Evolutionary conservation across 1,140 invertebrate genomes (phyloP), one percentile per base, ranked within the genome.

Genomic region (Philopotamus ludificatus): DNA sequence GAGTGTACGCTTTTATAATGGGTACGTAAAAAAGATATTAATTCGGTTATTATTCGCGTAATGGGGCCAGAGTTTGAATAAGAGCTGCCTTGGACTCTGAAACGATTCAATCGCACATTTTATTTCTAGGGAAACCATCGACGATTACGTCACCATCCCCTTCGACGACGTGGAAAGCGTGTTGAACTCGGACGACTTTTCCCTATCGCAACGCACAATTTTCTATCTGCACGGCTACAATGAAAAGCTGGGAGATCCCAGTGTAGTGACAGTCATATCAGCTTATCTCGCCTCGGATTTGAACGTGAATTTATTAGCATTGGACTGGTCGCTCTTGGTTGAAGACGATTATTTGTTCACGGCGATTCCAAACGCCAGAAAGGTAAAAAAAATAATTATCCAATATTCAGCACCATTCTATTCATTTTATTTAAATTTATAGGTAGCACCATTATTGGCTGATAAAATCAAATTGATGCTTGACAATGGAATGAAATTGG

Each of bases 1-100:
- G 18, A 42, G 26, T 3, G 54, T 39, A 15, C 54, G 54, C 1
- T 57, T 57, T 42, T 57, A 57, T 20, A 57, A 22, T 22, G 54
- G 54, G 54, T 57, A 21, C 21, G 18, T n/a, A n/a, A n/a, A n/a
- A n/a, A n/a, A n/a, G n/a, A n/a, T n/a, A n/a, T n/a, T n/a, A n/a
- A n/a, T n/a, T n/a, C n/a, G n/a, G n/a, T n/a, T n/a, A n/a, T n/a
- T n/a, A n/a, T n/a, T n/a, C n/a, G n/a, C n/a, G n/a, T n/a, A n/a
- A n/a, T n/a, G n/a, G n/a, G n/a, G n/a, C n/a, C n/a, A n/a, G n/a
- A n/a, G n/a, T n/a, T n/a, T n/a, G n/a, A n/a, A n/a, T n/a, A n/a
- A n/a, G n/a, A n/a, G n/a, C n/a, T n/a, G n/a, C n/a, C n/a, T n/a
- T n/a, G n/a, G n/a, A n/a, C n/a, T n/a, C n/a, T n/a, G n/a, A n/a